These are phyloP conservation scores for Brachyopa scutellaris DNA, from an alignment of 2,888 invertebrate genomes.

Conservation along the genomic window DNA sequence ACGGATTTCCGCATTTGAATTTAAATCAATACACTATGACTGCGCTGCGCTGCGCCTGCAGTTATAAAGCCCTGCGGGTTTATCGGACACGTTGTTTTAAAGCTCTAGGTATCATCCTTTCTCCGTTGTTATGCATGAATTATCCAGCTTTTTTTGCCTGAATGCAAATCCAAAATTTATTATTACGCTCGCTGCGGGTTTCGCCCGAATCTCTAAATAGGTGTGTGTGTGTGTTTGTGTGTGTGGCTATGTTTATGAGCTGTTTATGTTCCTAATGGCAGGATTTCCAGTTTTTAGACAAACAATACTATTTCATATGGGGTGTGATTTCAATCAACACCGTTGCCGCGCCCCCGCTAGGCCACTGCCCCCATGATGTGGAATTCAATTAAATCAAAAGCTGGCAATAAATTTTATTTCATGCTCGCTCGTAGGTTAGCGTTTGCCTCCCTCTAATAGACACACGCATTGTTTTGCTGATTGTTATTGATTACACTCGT, in stretches of 20 bases:
- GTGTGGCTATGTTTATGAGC: slow-evolving; percentile 12
- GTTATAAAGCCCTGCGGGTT: too few relatives aligned
- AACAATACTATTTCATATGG: background rate
- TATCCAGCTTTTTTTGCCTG: slow-evolving; percentile 1
- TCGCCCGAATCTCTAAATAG: too few relatives aligned
- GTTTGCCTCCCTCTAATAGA: too few relatives aligned
- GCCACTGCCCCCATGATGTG: background rate
- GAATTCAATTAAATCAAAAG: slow-evolving; percentile 43
- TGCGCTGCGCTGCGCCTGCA: too few relatives aligned
- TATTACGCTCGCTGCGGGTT: background rate
- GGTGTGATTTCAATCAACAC: slow-evolving; percentile 24
- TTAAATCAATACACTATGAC: slow-evolving; percentile 4
- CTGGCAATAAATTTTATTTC: slow-evolving; percentile 28
- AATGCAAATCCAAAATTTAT: slow-evolving; percentile 30
- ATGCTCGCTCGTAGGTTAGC: too few relatives aligned
- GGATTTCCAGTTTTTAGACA: slow-evolving; percentile 14
- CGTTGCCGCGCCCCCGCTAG: too few relatives aligned
- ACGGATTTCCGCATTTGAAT: background rate
- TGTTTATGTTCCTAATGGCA: slow-evolving; percentile 21
- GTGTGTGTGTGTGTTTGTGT: too few relatives aligned
- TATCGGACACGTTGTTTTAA: too few relatives aligned
- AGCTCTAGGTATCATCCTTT: background rate
- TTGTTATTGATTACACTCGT: slow-evolving; percentile 3
- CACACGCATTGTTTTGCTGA: background rate
- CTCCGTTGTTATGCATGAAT: background rate